These are phyloP conservation scores for Oithona nana DNA, from an alignment of 2,888 invertebrate genomes.

Conservation along the genomic window DNA sequence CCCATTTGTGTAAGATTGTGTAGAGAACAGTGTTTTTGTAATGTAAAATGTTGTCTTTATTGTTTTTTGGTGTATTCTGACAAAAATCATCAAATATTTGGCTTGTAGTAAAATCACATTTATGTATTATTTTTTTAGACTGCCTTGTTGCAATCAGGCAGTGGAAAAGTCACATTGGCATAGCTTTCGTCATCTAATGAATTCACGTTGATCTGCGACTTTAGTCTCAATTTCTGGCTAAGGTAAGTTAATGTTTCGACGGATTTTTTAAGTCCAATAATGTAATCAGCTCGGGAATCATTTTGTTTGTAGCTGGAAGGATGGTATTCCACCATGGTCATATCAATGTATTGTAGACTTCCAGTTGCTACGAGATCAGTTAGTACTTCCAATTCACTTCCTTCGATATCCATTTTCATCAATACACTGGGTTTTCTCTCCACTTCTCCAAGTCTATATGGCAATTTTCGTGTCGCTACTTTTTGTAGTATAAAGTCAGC, in stretches of 20 bases:
- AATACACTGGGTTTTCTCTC: background rate
- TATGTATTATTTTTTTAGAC: too few relatives aligned
- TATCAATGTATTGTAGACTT: background rate
- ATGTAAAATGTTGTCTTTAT: too few relatives aligned
- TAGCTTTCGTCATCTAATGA: slow-evolving; percentile 10
- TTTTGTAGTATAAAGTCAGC: background rate
- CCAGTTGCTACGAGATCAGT: slow-evolving; percentile 2
- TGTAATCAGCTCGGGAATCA: background rate
- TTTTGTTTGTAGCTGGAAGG: background rate
- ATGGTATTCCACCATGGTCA: slow-evolving; percentile 1
- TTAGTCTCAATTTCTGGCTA: background rate
- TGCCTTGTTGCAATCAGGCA: background rate
- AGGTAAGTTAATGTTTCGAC: background rate
- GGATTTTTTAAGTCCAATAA: background rate
- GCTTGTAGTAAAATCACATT: too few relatives aligned
- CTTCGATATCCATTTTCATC: slow-evolving; percentile 15
- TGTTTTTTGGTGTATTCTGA: too few relatives aligned
- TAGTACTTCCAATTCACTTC: slow-evolving; percentile 3
- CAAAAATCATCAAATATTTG: too few relatives aligned
- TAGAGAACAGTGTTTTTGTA: too few relatives aligned
- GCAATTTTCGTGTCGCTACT: background rate
- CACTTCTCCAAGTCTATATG: background rate
- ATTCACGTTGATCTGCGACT: background rate
- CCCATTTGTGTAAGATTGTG: too few relatives aligned
- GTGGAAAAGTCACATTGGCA: background rate